Evolutionary conservation across 2,113 vertebrate species (phyloP).

Genomic region (human): GRCh38 chr16:86850501-86851000

Average conservation of each 20-base stretch:
- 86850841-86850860: slow-evolving; percentile 75
- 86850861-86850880: slow-evolving; percentile 74
- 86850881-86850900: slow-evolving; percentile 74
- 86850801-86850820: slow-evolving; percentile 80
- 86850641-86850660: not conserved
- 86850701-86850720: accelerated
- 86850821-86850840: slow-evolving; percentile 76
- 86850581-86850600: accelerated
- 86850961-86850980: slow-evolving; percentile 55
- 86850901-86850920: slow-evolving; percentile 82
- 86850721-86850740: not conserved
- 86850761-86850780: slow-evolving; percentile 45
- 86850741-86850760: slow-evolving; percentile 22
- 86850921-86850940: slow-evolving; percentile 66
- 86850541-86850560: not conserved
- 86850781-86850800: slow-evolving; percentile 77
- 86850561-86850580: accelerated
- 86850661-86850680: not conserved
- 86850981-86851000: not conserved
- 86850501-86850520: not conserved
- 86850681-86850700: not conserved
- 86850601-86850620: not conserved
- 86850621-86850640: not conserved
- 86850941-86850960: slow-evolving; percentile 65
- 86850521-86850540: not conserved